Evolutionary conservation across 2,888 invertebrate species (phyloP).

Genomic region (Megaustenia siamemsis): DNA sequence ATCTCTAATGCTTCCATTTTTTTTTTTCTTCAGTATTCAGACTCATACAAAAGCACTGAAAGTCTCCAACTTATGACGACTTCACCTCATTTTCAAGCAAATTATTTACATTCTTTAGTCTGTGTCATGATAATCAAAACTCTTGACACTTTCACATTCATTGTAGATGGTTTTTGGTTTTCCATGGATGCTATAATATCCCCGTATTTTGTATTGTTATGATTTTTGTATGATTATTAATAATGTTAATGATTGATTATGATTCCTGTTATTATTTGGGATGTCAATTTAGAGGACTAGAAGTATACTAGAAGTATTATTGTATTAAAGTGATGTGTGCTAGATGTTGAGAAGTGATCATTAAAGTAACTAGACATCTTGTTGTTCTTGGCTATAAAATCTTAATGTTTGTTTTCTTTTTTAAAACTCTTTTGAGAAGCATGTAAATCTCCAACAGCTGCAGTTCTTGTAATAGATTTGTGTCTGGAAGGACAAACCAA

Average conservation of each 20-base stretch:
- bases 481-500: too few relatives aligned
- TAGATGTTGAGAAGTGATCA: neutral
- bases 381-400: neutral
- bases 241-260: neutral
- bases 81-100: too few relatives aligned
- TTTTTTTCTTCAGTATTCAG: too few relatives aligned
- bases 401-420: neutral
- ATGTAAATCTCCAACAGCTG: too few relatives aligned
- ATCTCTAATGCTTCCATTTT: too few relatives aligned
- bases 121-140: too few relatives aligned
- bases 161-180: neutral
- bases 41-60: too few relatives aligned
- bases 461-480: too few relatives aligned
- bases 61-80: too few relatives aligned
- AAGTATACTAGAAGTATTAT: neutral
- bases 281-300: neutral
- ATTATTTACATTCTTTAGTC: too few relatives aligned
- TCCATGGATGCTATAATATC: neutral
- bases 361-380: neutral
- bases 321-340: constrained; percentile 3
- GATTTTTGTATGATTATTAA: too few relatives aligned
- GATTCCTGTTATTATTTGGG: neutral
- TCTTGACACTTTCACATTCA: neutral
- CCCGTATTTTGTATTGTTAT: neutral
- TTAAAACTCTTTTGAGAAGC: too few relatives aligned